Conservation (phyloP, 2,888 invertebrate genomes). For the Thalpophila matura region DNA sequence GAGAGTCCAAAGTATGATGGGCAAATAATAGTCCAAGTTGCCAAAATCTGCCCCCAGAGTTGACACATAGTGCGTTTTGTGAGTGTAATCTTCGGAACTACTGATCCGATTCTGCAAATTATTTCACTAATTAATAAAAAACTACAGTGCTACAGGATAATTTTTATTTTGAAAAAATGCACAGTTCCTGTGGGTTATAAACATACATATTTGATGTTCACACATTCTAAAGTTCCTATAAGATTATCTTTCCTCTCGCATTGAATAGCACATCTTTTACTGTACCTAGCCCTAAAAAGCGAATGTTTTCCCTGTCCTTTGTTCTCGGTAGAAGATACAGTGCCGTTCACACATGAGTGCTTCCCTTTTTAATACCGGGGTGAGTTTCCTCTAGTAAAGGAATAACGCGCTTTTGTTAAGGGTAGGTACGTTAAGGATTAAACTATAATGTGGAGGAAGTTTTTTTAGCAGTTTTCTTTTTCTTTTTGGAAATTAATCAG, state of each 20-base stretch:
- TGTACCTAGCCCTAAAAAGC: constrained; percentile 65
- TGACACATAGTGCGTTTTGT: too few relatives aligned
- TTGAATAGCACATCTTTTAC: constrained; percentile 55
- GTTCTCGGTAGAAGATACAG: constrained; percentile 84
- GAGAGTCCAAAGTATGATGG: too few relatives aligned
- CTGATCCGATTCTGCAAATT: too few relatives aligned
- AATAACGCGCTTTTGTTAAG: constrained; percentile 70
- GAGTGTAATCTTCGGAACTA: too few relatives aligned
- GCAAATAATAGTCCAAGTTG: too few relatives aligned
- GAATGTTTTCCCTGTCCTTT: constrained; percentile 86
- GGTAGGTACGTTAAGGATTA: constrained; percentile 60
- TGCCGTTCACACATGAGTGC: constrained; percentile 87
- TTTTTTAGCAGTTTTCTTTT: constrained; percentile 27
- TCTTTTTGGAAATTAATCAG: constrained; percentile 4
- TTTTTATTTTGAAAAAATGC: too few relatives aligned
- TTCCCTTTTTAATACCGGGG: constrained; percentile 85
- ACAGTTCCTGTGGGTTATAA: too few relatives aligned
- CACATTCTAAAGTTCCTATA: too few relatives aligned
- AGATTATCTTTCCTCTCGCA: constrained; percentile 1
- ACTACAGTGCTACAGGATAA: too few relatives aligned
- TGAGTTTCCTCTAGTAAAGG: constrained; percentile 81
- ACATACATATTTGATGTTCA: too few relatives aligned
- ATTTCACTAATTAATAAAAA: too few relatives aligned
- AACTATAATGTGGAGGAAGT: constrained; percentile 46
- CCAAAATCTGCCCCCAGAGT: too few relatives aligned